Base-by-base conservation (phyloP, 1,140 invertebrate species). In the Drosophila tsacasi region DNA sequence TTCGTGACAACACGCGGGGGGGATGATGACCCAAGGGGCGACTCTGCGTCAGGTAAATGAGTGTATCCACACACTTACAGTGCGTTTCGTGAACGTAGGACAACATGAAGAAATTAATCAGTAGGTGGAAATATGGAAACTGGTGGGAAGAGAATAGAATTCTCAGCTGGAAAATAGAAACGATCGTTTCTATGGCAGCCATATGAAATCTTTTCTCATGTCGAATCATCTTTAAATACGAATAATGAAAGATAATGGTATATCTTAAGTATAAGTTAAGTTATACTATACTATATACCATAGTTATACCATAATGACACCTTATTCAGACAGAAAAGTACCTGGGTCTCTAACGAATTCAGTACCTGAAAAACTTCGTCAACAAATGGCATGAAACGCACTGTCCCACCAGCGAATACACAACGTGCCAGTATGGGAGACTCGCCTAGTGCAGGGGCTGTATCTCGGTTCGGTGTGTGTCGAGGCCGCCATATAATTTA, bases 11-110 rank as follows among this genome's bases (percentile, higher is more conserved):
- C 47, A 37, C 50, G 30, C 50, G 30, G 49, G 32, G 32, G 62
- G n/a, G 40, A 30, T 42, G 54, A 30, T 37, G 27, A 44, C 63
- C 40, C 63, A 40, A 49, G 44, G 32, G 69, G 65, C 7, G 59
- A 60, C 63, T 61, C 78, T 67, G 81, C 59, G 81, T 83, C 81
- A 83, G 80, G 75, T 83, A 79, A 79, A 79, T 79, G 49, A 63
- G 69, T 60, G 55, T 76, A 49, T 63, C 30, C 57, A 47, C 32
- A 47, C 32, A 61, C 27, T 13, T 46, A 62, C 35, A 67, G 52
- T 64, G 62, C 54, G 62, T 59, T 30, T n/a, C 62, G 10, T 9
- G 4, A 50, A 12, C 1, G 9, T 27, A 27, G 17, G 13, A 5
- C 1, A 15, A 25, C 8, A 3, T 1, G 4, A n/a, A 17, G 15